These are phyloP conservation scores for Batillaria attramentaria DNA, from an alignment of 1,140 invertebrate genomes.

Conservation along the genomic window DNA sequence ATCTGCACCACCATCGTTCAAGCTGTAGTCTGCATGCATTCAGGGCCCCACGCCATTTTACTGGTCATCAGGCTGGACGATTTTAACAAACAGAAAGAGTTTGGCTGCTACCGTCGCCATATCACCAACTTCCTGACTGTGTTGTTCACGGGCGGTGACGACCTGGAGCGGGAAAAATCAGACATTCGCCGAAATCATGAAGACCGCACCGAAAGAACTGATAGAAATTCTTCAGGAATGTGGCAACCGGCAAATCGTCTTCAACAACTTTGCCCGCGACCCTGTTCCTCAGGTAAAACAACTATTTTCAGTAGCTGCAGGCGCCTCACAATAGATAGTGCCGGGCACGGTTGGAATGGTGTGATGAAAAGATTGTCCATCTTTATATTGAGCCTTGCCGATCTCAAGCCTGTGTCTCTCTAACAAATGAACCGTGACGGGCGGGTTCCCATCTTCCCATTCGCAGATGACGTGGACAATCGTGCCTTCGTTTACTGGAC, in stretches of 20 bases:
- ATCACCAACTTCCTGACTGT: not conserved
- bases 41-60: conserved; percentile 11
- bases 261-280: not conserved
- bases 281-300: not conserved
- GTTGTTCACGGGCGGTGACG: not conserved
- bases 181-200: not conserved
- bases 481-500: no score
- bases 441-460: no score
- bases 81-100: not conserved
- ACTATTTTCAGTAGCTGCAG: no score
- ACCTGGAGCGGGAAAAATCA: not conserved
- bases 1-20: not conserved
- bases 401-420: no score
- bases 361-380: no score
- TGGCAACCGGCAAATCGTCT: not conserved
- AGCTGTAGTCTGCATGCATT: no score
- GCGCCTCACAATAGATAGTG: no score
- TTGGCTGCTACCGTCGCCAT: not conserved
- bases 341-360: no score
- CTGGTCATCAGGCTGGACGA: not conserved
- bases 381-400: no score
- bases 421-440: no score
- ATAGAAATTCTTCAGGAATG: not conserved
- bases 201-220: not conserved
- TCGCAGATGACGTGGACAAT: no score